Percentiles rank a stretch among this genome's conserved stretches.
phyloP scores from a whole-genome alignment of 2,888 invertebrate species.

The Endomychus coccineus region DNA sequence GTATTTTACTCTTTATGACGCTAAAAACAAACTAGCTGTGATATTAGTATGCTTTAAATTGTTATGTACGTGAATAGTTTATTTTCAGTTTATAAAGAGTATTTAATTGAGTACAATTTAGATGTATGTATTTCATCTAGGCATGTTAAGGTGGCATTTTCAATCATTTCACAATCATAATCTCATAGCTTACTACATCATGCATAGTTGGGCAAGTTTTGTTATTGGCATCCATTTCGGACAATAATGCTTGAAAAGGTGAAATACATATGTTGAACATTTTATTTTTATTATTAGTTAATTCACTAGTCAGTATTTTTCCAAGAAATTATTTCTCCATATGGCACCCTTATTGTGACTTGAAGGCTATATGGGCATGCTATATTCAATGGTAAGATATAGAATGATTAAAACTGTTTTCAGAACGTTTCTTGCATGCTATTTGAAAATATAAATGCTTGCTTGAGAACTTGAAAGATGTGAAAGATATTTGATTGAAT shows the following conservation, averaged over 20 bases:
- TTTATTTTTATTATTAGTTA: conserved; percentile 1
- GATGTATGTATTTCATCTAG: conserved; percentile 12
- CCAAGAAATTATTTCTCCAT: conserved; percentile 6
- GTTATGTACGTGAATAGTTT: conserved; percentile 7
- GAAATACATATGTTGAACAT: conserved; percentile 12
- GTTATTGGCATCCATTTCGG: no score
- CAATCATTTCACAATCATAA: not conserved
- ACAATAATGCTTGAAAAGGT: conserved; percentile 2
- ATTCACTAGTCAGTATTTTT: not conserved
- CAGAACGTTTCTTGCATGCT: no score
- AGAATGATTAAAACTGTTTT: no score
- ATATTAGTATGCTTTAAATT: conserved; percentile 14
- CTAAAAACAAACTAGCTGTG: conserved; percentile 17
- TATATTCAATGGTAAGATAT: no score
- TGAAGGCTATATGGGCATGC: conserved; percentile 2
- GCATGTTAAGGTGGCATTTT: conserved; percentile 7
- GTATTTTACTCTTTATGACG: conserved; percentile 1
- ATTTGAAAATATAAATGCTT: no score
- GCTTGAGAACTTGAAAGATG: no score
- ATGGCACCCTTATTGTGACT: conserved; percentile 10
- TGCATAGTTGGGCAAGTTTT: no score
- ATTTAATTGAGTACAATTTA: conserved; percentile 5
- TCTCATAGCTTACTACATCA: no score
- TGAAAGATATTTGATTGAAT: no score
- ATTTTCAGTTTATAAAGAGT: not conserved